Conservation (phyloP, 1,140 invertebrate genomes). For the Grapholita molesta region DNA sequence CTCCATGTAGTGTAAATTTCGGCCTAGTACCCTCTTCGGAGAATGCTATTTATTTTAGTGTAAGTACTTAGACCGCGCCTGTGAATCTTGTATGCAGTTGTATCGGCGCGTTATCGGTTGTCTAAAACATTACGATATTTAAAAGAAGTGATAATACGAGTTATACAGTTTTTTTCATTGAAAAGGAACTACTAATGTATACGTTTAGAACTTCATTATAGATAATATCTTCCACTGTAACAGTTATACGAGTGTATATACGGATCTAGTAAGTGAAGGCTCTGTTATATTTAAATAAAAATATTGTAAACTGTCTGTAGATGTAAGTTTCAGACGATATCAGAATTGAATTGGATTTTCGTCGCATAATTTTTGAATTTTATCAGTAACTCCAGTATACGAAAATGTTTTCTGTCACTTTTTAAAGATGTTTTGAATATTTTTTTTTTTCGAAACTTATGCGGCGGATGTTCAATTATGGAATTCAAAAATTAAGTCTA, state of each 20-base stretch:
- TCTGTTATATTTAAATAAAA: constrained; percentile 73
- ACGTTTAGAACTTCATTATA: constrained; percentile 63
- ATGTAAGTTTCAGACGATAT: constrained; percentile 66
- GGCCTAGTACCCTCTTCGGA: constrained; percentile 59
- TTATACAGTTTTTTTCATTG: constrained; percentile 69
- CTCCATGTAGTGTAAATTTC: constrained; percentile 71
- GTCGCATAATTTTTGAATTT: constrained; percentile 21
- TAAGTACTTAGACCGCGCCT: constrained; percentile 67
- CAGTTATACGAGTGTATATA: constrained; percentile 76
- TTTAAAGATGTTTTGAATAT: neutral
- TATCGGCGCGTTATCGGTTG: constrained; percentile 59
- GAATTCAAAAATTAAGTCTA: constrained; percentile 53
- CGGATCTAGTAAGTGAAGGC: constrained; percentile 66
- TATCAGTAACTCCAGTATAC: constrained; percentile 15
- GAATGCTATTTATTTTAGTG: constrained; percentile 75
- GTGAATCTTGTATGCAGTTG: constrained; percentile 73
- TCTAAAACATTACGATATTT: constrained; percentile 56
- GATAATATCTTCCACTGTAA: constrained; percentile 68
- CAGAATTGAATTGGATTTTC: constrained; percentile 31
- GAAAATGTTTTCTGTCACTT: constrained; percentile 1
- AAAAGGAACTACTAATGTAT: constrained; percentile 70
- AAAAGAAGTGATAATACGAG: constrained; percentile 59
- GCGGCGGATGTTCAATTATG: constrained; percentile 30
- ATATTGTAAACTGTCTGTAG: constrained; percentile 71
- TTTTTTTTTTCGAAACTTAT: constrained; percentile 1